phyloP scores from a whole-genome alignment of 2,113 vertebrate genomes.

The Manacus vitellinus region DNA sequence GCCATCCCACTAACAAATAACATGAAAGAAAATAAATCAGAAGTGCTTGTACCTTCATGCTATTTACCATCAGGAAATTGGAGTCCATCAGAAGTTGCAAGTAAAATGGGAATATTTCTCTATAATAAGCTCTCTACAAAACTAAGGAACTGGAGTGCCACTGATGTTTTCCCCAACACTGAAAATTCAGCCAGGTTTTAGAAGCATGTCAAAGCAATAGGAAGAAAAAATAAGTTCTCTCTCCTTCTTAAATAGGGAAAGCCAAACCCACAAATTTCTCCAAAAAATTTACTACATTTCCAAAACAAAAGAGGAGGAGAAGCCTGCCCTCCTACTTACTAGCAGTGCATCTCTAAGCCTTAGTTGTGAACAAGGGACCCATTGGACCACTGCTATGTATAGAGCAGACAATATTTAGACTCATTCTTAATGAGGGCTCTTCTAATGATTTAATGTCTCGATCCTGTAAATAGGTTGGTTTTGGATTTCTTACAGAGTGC shows the following conservation, averaged over 20 bases:
- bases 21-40: not conserved
- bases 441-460: not conserved
- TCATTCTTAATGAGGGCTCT: not conserved
- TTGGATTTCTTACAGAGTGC: not conserved
- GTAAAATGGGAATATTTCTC: not conserved
- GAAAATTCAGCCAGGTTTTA: not conserved
- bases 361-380: not conserved
- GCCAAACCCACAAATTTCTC: not conserved
- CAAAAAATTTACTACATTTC: fast-evolving
- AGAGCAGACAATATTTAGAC: not conserved
- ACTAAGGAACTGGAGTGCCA: not conserved
- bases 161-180: not conserved
- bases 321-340: not conserved
- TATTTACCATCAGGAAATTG: not conserved
- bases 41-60: not conserved
- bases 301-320: not conserved
- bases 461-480: not conserved
- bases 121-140: not conserved
- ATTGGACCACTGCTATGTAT: not conserved
- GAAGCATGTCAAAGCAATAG: not conserved
- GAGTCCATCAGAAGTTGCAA: not conserved
- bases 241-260: not conserved
- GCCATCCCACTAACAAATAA: not conserved
- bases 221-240: not conserved
- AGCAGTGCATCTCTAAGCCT: not conserved